Conservation (phyloP, 2,797 vertebrate genomes). For the Capromys pilorides region DNA sequence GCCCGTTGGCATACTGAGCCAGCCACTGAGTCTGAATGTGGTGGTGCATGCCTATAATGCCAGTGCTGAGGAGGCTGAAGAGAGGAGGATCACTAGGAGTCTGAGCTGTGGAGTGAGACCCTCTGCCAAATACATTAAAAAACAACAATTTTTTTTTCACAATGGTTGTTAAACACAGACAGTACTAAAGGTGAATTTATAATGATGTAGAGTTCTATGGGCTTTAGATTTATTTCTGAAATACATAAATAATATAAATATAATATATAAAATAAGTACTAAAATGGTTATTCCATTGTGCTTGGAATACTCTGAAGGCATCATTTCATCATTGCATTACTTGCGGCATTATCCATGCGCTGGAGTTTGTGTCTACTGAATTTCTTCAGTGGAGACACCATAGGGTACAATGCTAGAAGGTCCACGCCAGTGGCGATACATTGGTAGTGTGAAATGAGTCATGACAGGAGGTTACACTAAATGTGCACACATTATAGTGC, state of each 20-base stretch:
- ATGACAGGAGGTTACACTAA: neutral
- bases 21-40: too few relatives aligned
- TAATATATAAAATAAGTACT: neutral
- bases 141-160: constrained; percentile 7
- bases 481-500: neutral
- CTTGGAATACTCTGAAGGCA: neutral
- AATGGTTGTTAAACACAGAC: neutral
- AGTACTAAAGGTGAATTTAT: constrained; percentile 30
- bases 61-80: too few relatives aligned
- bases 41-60: too few relatives aligned
- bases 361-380: neutral
- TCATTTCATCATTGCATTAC: neutral
- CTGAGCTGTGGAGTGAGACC: too few relatives aligned
- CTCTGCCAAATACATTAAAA: too few relatives aligned
- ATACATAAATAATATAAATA: too few relatives aligned
- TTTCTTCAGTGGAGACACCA: neutral
- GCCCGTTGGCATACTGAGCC: too few relatives aligned
- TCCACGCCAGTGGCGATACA: too few relatives aligned
- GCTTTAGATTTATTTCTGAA: too few relatives aligned
- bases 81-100: too few relatives aligned
- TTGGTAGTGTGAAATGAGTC: neutral
- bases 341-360: neutral
- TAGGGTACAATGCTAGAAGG: too few relatives aligned
- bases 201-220: too few relatives aligned
- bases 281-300: neutral